phyloP scores from a whole-genome alignment of 2,797 vertebrate species.

The Platalea minor region DNA sequence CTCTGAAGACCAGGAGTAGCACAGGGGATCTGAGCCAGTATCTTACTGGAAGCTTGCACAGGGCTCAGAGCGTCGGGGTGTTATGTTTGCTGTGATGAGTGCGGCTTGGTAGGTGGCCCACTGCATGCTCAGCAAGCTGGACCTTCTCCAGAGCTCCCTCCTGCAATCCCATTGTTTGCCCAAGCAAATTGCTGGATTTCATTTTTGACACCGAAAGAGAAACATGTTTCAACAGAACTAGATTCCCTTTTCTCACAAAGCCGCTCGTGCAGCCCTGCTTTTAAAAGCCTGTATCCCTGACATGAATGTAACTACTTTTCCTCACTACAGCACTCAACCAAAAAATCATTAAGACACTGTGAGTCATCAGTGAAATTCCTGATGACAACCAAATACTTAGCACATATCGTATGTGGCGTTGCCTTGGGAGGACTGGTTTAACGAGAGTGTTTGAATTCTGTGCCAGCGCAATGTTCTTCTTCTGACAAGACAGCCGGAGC shows the following conservation, averaged over 20 bases:
- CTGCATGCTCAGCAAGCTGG: background rate
- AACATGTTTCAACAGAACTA: background rate
- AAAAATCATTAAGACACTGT: background rate
- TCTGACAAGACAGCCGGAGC: background rate
- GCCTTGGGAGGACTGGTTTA: background rate
- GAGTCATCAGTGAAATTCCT: background rate
- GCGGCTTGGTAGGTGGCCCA: background rate
- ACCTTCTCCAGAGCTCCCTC: background rate
- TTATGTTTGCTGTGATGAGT: background rate
- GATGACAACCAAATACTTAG: background rate
- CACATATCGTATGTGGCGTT: fast-evolving
- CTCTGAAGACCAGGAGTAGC: background rate
- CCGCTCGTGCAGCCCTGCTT: background rate
- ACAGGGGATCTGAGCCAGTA: background rate
- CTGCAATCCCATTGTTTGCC: background rate
- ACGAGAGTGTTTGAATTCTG: background rate
- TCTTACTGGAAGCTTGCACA: background rate
- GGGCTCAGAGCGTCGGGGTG: fast-evolving
- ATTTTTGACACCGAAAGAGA: background rate
- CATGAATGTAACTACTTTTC: background rate
- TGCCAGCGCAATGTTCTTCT: background rate
- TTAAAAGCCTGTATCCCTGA: background rate
- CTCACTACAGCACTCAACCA: background rate
- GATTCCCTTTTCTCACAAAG: background rate
- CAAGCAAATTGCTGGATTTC: background rate